Evolutionary conservation across 1,140 invertebrate species (phyloP).

Genomic region (Lordiphosa collinella): DNA sequence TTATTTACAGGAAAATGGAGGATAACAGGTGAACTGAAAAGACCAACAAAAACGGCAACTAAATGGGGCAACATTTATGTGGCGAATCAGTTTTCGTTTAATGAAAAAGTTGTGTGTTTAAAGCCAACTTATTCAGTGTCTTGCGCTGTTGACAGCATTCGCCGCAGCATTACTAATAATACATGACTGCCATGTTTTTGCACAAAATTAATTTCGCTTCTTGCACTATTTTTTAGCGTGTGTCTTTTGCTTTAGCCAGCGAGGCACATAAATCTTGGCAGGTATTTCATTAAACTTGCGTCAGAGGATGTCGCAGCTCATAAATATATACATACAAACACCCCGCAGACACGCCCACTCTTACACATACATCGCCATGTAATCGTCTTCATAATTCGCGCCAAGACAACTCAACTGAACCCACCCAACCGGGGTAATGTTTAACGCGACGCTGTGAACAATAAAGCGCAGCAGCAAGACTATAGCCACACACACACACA

Average conservation of each 20-base stretch:
- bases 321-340: slow-evolving; percentile 56
- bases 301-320: slow-evolving; percentile 52
- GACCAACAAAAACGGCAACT: slow-evolving; percentile 23
- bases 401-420: slow-evolving; percentile 52
- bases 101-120: background rate
- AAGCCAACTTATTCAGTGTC: background rate
- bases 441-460: slow-evolving; percentile 69
- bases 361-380: slow-evolving; percentile 37
- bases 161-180: slow-evolving; percentile 38
- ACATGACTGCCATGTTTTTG: slow-evolving; percentile 42
- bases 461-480: slow-evolving; percentile 53
- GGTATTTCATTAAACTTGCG: slow-evolving; percentile 71
- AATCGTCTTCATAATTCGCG: slow-evolving; percentile 73
- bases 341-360: slow-evolving; percentile 25
- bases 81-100: background rate
- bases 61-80: slow-evolving; percentile 7
- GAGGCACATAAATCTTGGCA: slow-evolving; percentile 65
- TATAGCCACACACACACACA: slow-evolving; percentile 38
- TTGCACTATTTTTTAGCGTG: slow-evolving; percentile 19
- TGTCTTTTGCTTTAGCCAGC: slow-evolving; percentile 30
- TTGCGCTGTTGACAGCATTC: slow-evolving; percentile 4
- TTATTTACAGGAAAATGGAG: slow-evolving; percentile 59
- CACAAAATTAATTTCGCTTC: slow-evolving; percentile 46
- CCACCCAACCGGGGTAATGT: slow-evolving; percentile 60
- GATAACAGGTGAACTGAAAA: slow-evolving; percentile 43